Percentiles rank a stretch among this genome's conserved stretches.
These are phyloP conservation scores for Pangasianodon hypophthalmus DNA, from an alignment of 2,113 vertebrate genomes.

Conservation along the genomic window DNA sequence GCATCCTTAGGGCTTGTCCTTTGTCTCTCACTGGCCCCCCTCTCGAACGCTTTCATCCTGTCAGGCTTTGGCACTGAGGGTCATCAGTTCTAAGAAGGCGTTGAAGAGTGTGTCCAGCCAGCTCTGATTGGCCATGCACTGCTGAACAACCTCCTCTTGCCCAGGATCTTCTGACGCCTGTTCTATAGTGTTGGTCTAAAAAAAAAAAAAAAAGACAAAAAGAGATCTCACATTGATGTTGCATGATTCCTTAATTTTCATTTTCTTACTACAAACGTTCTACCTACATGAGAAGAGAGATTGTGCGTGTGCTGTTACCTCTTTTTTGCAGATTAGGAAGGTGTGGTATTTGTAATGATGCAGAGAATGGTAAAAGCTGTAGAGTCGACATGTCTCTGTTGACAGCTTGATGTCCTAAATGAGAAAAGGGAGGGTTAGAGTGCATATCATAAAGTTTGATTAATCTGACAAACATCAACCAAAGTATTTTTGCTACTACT, in stretches of 20 bases:
- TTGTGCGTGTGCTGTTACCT: constrained; percentile 70
- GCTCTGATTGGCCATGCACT: constrained; percentile 89
- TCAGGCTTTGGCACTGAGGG: constrained; percentile 71
- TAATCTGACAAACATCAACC: background rate
- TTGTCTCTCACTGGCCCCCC: constrained; percentile 35
- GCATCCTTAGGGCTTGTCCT: constrained; percentile 4
- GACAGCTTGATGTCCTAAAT: constrained; percentile 87
- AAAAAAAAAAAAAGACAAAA: background rate
- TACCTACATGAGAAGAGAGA: background rate
- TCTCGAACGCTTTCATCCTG: constrained; percentile 12
- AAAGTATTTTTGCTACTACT: background rate
- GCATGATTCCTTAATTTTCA: background rate
- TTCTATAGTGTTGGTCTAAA: constrained; percentile 85
- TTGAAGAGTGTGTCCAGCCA: constrained; percentile 88
- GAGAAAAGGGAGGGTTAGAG: background rate
- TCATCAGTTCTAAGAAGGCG: constrained; percentile 85
- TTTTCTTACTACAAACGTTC: background rate
- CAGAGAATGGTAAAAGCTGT: constrained; percentile 90
- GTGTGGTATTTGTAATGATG: constrained; percentile 96
- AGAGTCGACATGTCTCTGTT: constrained; percentile 83
- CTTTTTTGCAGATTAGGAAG: constrained; percentile 90
- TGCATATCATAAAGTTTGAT: background rate
- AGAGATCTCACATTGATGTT: background rate
- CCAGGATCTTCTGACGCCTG: constrained; percentile 85
- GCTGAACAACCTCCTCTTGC: constrained; percentile 91